Evolutionary conservation across 2,797 vertebrate genomes (phyloP).

Genomic region (Protosalanx chinensis): DNA sequence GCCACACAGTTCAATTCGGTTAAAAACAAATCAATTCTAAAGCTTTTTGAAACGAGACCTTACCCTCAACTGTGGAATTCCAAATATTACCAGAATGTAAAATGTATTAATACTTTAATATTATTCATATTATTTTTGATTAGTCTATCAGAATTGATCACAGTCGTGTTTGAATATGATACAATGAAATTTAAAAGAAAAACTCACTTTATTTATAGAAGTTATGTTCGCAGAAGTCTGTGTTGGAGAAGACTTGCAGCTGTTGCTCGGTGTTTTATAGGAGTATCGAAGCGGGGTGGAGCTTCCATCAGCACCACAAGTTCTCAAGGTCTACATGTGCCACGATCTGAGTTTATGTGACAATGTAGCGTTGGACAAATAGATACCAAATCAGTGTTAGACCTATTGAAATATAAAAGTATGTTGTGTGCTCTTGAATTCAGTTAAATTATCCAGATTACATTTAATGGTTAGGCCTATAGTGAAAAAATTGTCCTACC

Average conservation of each 20-base stretch:
- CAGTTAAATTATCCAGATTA: background rate
- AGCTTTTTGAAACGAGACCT: background rate
- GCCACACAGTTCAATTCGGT: too few relatives aligned
- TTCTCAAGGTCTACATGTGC: background rate
- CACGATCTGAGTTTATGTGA: background rate
- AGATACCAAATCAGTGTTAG: background rate
- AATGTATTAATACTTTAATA: background rate
- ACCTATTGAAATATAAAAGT: background rate
- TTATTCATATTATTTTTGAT: too few relatives aligned
- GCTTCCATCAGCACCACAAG: conserved; percentile 33
- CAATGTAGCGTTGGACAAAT: too few relatives aligned
- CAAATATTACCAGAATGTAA: background rate
- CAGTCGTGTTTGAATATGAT: too few relatives aligned
- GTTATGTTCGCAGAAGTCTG: conserved; percentile 3
- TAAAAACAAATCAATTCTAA: too few relatives aligned
- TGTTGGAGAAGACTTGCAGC: conserved; percentile 12
- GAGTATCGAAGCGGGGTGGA: conserved; percentile 47
- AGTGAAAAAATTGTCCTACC: background rate
- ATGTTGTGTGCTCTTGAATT: background rate
- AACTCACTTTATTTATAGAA: conserved; percentile 2
- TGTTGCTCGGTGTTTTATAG: conserved; percentile 38
- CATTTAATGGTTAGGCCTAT: background rate
- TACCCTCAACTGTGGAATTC: background rate
- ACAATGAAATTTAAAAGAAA: background rate
- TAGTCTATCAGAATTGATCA: too few relatives aligned